These are phyloP conservation scores for Hoplodrina ambigua DNA, from an alignment of 2,888 invertebrate species.

Conservation along the genomic window DNA sequence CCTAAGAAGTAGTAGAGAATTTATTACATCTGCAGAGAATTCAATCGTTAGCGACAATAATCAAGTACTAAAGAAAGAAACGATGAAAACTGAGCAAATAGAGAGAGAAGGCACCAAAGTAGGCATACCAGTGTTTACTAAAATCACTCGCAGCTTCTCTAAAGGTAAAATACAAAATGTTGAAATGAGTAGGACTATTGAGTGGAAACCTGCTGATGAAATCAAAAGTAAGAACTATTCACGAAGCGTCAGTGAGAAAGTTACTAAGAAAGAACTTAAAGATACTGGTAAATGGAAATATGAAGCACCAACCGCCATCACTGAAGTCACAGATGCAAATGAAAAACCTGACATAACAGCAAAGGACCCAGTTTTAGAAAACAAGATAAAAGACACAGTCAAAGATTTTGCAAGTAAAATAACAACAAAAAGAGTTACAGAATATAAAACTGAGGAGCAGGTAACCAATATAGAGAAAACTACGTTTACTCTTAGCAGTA, in stretches of 20 bases:
- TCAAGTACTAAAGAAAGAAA: conserved; percentile 24
- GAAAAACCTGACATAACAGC: neutral
- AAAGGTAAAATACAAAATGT: conserved; percentile 52
- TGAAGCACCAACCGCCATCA: neutral
- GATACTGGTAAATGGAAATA: conserved; percentile 19
- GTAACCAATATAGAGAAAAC: conserved; percentile 38
- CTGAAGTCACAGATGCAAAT: conserved; percentile 4
- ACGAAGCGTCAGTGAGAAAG: conserved; percentile 50
- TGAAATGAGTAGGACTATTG: conserved; percentile 50
- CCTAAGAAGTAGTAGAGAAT: conserved; percentile 22
- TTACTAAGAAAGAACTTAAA: conserved; percentile 39
- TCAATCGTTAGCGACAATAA: conserved; percentile 28
- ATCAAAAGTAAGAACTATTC: conserved; percentile 26
- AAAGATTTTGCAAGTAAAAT: conserved; percentile 32
- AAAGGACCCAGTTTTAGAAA: conserved; percentile 31
- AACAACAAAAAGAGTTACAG: conserved; percentile 32
- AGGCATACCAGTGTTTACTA: conserved; percentile 52
- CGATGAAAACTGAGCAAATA: conserved; percentile 52
- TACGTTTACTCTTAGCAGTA: conserved; percentile 37
- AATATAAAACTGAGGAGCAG: conserved; percentile 37
- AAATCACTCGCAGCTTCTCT: conserved; percentile 46
- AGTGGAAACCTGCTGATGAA: conserved; percentile 48
- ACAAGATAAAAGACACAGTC: conserved; percentile 26
- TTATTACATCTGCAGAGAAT: conserved; percentile 16
- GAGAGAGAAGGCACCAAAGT: conserved; percentile 41